phyloP scores from a whole-genome alignment of 2,113 vertebrate species.

The Silurus asotus region DNA sequence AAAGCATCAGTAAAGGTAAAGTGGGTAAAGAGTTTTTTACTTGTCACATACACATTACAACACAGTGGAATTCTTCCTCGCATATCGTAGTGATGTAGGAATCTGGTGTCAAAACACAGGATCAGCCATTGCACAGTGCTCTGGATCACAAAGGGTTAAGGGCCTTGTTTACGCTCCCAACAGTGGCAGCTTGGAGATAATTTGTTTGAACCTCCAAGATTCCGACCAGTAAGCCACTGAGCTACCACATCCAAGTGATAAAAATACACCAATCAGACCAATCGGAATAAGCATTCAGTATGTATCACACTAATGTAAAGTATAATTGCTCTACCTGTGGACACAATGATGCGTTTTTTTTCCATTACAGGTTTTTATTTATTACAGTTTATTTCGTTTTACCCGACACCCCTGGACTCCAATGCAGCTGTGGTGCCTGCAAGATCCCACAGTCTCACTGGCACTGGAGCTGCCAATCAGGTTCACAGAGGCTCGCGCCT shows the following conservation, averaged over 20 bases:
- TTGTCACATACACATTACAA: no score
- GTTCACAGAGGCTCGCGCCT: neutral
- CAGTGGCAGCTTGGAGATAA: no score
- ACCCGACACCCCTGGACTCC: neutral
- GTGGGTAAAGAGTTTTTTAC: no score
- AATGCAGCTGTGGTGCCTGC: neutral
- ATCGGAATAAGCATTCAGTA: neutral
- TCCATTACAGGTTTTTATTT: neutral
- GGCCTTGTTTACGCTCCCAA: no score
- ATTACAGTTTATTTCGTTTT: neutral
- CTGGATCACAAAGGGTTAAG: no score
- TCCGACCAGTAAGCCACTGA: no score
- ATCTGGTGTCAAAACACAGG: no score
- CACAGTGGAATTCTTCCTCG: no score
- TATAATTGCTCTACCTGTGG: neutral
- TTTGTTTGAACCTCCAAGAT: no score
- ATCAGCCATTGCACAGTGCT: no score
- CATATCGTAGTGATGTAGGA: no score
- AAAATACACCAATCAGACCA: neutral
- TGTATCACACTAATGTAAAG: neutral
- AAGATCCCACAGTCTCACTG: neutral
- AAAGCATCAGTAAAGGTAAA: neutral
- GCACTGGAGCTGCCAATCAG: constrained; percentile 29
- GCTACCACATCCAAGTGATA: no score
- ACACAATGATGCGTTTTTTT: neutral